phyloP scores from a whole-genome alignment of 2,888 invertebrate genomes.

The Agelastica alni region DNA sequence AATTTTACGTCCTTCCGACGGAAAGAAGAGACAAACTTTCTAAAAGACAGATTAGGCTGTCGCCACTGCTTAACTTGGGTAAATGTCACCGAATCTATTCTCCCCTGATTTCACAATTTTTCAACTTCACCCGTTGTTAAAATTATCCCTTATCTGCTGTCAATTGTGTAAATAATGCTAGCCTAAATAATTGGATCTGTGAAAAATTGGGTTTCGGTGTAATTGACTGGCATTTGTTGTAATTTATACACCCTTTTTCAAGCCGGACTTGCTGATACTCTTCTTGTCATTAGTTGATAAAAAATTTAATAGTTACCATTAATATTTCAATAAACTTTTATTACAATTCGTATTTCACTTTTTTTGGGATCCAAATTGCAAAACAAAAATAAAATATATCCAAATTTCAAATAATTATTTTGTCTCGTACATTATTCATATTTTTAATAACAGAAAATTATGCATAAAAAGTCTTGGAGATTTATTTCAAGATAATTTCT shows the following conservation, averaged over 20 bases:
- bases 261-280: background rate
- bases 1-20: slow-evolving; percentile 23
- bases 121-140: slow-evolving; percentile 35
- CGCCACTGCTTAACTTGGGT: slow-evolving; percentile 40
- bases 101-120: slow-evolving; percentile 34
- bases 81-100: slow-evolving; percentile 34
- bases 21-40: slow-evolving; percentile 20
- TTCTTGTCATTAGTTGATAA: background rate
- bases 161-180: slow-evolving; percentile 33
- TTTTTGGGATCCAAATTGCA: no score
- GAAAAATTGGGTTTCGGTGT: slow-evolving; percentile 28
- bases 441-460: no score
- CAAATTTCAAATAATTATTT: no score
- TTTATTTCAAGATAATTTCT: no score
- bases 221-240: slow-evolving; percentile 17
- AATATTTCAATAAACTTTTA: no score
- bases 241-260: slow-evolving; percentile 17
- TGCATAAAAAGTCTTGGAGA: no score
- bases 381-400: no score
- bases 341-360: no score
- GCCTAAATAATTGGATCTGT: slow-evolving; percentile 28
- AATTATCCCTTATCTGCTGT: slow-evolving; percentile 35
- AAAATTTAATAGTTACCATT: background rate
- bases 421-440: no score
- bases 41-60: slow-evolving; percentile 40